These are phyloP conservation scores for Clytia hemisphaerica DNA, from an alignment of 30 jellyfish, hydroid and myxozoan species.

Conservation along the genomic window DNA sequence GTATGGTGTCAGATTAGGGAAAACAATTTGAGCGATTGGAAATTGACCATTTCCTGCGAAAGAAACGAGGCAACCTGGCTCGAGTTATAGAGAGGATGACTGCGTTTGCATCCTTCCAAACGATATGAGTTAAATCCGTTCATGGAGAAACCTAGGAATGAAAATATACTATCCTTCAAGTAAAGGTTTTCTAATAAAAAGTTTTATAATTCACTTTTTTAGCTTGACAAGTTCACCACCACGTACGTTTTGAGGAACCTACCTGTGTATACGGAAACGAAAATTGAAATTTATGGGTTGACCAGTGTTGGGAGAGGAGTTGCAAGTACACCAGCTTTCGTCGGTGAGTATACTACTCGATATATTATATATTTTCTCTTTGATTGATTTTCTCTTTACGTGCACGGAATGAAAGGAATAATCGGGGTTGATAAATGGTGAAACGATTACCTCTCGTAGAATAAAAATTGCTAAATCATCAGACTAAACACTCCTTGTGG, in stretches of 20 bases:
- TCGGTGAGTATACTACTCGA: slow-evolving; percentile 19
- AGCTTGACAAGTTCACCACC: background rate
- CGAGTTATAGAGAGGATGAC: no score
- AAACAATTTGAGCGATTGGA: no score
- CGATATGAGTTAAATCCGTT: background rate
- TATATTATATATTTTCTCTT: background rate
- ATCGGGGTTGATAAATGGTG: no score
- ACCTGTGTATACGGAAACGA: background rate
- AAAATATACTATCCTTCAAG: background rate
- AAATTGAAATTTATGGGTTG: slow-evolving; percentile 17
- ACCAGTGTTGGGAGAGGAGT: slow-evolving; percentile 55
- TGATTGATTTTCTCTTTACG: background rate
- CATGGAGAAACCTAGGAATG: background rate
- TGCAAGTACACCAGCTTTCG: slow-evolving; percentile 23
- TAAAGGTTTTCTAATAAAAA: background rate
- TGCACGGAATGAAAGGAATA: background rate
- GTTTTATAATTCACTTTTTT: background rate
- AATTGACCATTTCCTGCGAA: no score
- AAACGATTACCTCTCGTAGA: no score
- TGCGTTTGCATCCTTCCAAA: no score
- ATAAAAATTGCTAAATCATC: no score
- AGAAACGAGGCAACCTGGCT: no score
- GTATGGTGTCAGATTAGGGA: no score
- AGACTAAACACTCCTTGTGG: no score
- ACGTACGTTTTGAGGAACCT: background rate